Evolutionary conservation across 2,113 vertebrate species (phyloP).

Genomic region (Seriola dumerili): DNA sequence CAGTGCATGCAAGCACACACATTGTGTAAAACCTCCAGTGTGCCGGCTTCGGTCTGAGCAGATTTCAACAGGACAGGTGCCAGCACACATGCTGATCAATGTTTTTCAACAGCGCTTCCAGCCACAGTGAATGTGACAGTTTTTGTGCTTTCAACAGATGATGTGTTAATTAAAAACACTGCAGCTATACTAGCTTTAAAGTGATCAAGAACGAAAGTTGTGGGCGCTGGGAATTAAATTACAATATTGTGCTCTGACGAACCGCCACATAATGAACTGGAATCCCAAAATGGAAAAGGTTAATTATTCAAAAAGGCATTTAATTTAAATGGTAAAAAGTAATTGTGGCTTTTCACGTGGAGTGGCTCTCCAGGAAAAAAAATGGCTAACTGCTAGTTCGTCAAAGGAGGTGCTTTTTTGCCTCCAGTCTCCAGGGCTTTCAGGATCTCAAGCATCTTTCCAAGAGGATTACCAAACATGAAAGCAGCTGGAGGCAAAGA

Average conservation of each 20-base stretch:
- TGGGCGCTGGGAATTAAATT: not conserved
- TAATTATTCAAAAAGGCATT: not conserved
- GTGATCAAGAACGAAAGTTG: not conserved
- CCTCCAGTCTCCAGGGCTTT: not conserved
- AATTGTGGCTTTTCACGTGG: not conserved
- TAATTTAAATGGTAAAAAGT: not conserved
- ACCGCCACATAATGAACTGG: not conserved
- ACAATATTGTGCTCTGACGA: slow-evolving; percentile 2
- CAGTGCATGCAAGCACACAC: too few species aligned
- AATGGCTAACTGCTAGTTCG: too few species aligned
- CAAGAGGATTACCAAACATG: not conserved
- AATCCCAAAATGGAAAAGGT: not conserved
- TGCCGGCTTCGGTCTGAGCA: slow-evolving; percentile 37
- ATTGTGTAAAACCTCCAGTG: slow-evolving; percentile 11
- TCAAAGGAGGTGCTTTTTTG: not conserved
- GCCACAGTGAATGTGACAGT: slow-evolving; percentile 50
- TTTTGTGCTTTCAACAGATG: slow-evolving; percentile 54
- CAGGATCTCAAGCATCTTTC: not conserved
- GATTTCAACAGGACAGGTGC: slow-evolving; percentile 52
- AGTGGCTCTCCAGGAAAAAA: not conserved
- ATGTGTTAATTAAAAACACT: slow-evolving; percentile 31
- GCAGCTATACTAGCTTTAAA: not conserved
- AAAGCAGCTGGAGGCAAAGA: not conserved
- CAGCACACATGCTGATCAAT: slow-evolving; percentile 60
- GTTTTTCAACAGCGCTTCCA: slow-evolving; percentile 48